Conservation (phyloP, 1,140 invertebrate species). For the Drosophila mauritiana region DNA sequence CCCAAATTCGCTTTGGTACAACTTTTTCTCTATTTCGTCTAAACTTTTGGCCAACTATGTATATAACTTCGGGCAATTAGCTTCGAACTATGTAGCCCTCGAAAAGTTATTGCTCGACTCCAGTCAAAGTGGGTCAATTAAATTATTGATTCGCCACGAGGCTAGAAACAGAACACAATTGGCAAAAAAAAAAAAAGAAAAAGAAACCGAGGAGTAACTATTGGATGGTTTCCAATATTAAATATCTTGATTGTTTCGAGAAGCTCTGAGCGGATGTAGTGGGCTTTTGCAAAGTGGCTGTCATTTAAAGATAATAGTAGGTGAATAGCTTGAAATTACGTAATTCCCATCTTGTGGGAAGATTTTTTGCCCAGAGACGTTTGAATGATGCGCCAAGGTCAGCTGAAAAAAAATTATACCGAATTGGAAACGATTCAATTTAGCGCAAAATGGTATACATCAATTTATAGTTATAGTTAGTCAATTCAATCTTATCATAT, state of each 20-base stretch:
- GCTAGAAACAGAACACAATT: slow-evolving; percentile 5
- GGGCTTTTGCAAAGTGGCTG: slow-evolving; percentile 26
- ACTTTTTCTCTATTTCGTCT: slow-evolving; percentile 8
- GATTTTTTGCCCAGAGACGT: slow-evolving; percentile 3
- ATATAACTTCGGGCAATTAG: slow-evolving; percentile 41
- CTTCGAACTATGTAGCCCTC: slow-evolving; percentile 22
- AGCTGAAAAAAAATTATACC: not conserved
- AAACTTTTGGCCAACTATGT: slow-evolving; percentile 32
- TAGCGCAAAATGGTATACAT: not conserved
- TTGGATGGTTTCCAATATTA: slow-evolving; percentile 6
- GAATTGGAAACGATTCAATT: no score
- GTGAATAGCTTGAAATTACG: slow-evolving; percentile 30
- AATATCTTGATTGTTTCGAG: slow-evolving; percentile 24
- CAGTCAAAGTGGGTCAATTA: slow-evolving; percentile 51
- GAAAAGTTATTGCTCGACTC: slow-evolving; percentile 21
- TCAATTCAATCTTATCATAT: slow-evolving; percentile 28
- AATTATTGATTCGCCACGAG: slow-evolving; percentile 49
- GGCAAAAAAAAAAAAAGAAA: not conserved
- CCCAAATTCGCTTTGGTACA: slow-evolving; percentile 22
- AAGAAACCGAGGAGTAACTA: not conserved
- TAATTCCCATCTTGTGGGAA: slow-evolving; percentile 27
- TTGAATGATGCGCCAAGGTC: slow-evolving; percentile 8
- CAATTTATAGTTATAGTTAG: not conserved
- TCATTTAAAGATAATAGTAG: slow-evolving; percentile 28
- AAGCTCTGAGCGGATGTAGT: slow-evolving; percentile 34